Evolutionary conservation across 2,888 invertebrate genomes (phyloP).

Genomic region (Apamea crenata): DNA sequence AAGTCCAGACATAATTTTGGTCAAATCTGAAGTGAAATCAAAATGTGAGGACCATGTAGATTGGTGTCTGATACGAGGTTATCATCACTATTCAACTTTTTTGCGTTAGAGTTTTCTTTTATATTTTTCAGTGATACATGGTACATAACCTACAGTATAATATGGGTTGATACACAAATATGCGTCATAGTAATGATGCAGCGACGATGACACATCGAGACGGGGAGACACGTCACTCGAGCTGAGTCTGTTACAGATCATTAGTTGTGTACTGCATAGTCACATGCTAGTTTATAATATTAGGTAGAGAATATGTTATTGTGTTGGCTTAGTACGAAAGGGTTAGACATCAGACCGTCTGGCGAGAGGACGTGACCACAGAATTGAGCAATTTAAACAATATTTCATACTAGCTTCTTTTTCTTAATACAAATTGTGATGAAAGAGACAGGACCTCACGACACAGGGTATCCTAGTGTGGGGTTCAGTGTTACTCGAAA

Average conservation of each 20-base stretch:
- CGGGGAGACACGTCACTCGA: constrained; percentile 28
- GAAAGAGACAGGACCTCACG: too few species aligned
- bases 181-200: constrained; percentile 40
- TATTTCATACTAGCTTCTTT: too few species aligned
- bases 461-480: too few species aligned
- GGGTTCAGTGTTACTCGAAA: too few species aligned
- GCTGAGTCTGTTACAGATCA: constrained; percentile 30
- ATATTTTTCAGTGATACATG: not conserved
- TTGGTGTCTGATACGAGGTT: too few species aligned
- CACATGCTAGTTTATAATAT: not conserved
- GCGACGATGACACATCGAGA: constrained; percentile 50
- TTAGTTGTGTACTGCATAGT: constrained; percentile 26
- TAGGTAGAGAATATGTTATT: not conserved
- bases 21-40: too few species aligned
- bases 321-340: not conserved
- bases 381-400: not conserved
- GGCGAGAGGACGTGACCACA: too few species aligned
- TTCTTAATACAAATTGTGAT: too few species aligned
- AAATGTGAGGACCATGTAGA: not conserved
- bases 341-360: not conserved
- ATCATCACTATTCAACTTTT: not conserved
- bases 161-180: constrained; percentile 10
- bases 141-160: not conserved
- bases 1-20: too few species aligned
- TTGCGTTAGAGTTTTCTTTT: not conserved